Conservation (phyloP, 2,113 vertebrate species). For the Lepus timidus region DNA sequence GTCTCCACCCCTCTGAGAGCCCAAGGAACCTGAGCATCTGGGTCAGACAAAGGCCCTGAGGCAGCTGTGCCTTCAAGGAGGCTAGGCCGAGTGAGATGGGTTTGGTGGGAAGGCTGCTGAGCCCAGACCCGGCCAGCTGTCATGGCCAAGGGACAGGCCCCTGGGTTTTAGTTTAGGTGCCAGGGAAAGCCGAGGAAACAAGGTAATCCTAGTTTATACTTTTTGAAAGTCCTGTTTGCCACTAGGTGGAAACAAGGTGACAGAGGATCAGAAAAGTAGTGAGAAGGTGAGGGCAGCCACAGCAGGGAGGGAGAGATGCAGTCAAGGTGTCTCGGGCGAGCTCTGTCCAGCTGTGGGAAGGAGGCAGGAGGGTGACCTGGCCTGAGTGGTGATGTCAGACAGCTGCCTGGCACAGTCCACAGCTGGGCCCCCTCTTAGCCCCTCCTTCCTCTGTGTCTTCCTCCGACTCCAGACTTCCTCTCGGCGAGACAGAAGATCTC, state of each 20-base stretch:
- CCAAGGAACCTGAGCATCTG: neutral
- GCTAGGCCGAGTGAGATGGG: neutral
- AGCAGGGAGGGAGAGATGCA: neutral
- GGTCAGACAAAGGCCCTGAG: neutral
- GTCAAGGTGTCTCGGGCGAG: neutral
- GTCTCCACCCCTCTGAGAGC: neutral
- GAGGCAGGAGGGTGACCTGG: neutral
- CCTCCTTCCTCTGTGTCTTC: neutral
- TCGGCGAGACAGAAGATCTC: fast-evolving
- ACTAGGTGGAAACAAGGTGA: neutral
- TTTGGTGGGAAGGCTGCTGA: neutral
- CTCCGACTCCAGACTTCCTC: neutral
- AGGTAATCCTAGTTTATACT: neutral
- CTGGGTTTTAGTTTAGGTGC: neutral
- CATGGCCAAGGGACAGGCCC: neutral
- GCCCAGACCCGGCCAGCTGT: neutral
- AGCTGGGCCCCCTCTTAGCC: neutral
- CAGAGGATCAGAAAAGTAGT: neutral
- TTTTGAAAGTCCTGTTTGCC: neutral
- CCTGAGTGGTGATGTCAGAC: neutral
- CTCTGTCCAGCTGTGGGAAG: neutral
- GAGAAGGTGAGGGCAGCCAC: neutral
- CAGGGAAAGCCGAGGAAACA: neutral
- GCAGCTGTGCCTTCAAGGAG: neutral
- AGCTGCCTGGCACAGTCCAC: neutral